phyloP scores from a whole-genome alignment of 2,113 vertebrate genomes.

The Ascaphus truei region DNA sequence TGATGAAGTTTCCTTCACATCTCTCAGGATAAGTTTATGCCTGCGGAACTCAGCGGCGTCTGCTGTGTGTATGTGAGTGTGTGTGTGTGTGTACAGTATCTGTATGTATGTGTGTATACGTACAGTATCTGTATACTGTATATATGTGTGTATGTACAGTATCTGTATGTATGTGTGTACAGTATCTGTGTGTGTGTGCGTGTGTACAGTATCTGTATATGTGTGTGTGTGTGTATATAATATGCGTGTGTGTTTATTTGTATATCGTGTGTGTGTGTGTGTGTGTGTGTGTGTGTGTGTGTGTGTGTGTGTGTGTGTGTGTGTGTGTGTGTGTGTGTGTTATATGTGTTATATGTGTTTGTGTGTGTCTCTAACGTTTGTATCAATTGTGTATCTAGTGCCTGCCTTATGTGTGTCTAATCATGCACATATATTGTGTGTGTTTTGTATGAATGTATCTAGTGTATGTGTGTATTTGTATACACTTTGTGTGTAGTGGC shows the following conservation, averaged over 20 bases:
- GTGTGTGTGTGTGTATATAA: background rate
- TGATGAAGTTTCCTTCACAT: background rate
- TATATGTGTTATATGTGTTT: background rate
- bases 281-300: background rate
- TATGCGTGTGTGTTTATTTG: background rate
- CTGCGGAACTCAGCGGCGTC: background rate
- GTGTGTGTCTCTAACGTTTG: no score
- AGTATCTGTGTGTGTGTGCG: background rate
- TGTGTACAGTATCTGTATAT: background rate
- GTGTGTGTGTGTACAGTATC: background rate
- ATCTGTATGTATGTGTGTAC: background rate
- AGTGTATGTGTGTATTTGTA: background rate
- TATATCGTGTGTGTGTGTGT: background rate
- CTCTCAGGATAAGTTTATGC: conserved; percentile 23
- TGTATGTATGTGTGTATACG: background rate
- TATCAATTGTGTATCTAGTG: background rate
- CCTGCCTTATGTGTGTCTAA: background rate
- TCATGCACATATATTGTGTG: background rate
- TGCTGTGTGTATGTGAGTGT: background rate
- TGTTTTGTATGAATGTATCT: background rate
- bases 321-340: background rate
- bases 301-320: background rate
- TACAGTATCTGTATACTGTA: background rate
- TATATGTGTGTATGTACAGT: background rate
- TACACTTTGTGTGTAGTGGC: no score